Base-by-base conservation (phyloP, 2,797 vertebrate genomes). In the Syngnathus acus region DNA sequence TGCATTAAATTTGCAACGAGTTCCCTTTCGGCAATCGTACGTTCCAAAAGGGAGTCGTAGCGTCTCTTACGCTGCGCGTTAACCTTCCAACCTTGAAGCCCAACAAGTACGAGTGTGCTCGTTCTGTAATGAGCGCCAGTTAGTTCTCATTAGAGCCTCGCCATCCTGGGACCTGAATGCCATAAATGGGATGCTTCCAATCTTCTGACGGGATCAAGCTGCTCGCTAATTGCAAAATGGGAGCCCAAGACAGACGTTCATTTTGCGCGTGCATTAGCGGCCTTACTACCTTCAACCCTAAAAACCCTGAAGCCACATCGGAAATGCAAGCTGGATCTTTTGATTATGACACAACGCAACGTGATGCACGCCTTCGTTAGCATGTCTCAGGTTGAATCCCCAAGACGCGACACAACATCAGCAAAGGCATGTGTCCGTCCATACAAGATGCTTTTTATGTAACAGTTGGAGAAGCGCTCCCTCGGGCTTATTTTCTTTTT, bases 181-280 rank as follows among this genome's bases (percentile, higher is more conserved):
- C 76, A 80, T 84, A 84, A 84, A 89, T 84, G 78, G 74, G 82
- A 87, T 84, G 80, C 81, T 80, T 81, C 70, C 82, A 85, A 86
- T 89, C 85, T 87, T 85, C 74, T 80, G 80, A 80, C 79, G 69
- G 78, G 76, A 84, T 89, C 82, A 84, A 83, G 78, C 83, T 79
- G 76, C 80, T 80, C 74, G 51, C 65, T 83, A 87, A 85, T 83
- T 85, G 83, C 78, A 83, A 84, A 85, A 51, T 77, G 78, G 80
- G 80, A 87, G 78, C 82, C 76, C 68, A 77, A 81, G 72, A 59
- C 61, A 65, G 64, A 47, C 64, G 74, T 71, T 84, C 78, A 81
- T 78, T 80, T 74, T 71, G 66, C 23, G 42, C 38, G 43, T 14
- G 62, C 17, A 42, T 39, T 50, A 50, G 47, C 17, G 47, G 45